phyloP scores from a whole-genome alignment of 2,113 vertebrate genomes.

The Protobothrops mucrosquamatus region DNA sequence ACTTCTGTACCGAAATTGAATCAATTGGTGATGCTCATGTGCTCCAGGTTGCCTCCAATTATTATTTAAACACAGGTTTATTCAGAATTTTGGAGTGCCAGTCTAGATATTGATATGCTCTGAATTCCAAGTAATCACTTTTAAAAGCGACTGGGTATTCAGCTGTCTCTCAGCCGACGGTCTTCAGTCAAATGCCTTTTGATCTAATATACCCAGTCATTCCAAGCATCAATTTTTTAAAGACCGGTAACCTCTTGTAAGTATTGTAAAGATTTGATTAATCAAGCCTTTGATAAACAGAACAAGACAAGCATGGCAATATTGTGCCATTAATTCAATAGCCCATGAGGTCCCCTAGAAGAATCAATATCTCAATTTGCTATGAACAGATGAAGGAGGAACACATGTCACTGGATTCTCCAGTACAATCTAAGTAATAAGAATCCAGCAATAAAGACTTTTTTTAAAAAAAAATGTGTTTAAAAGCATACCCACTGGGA shows the following conservation, averaged over 20 bases:
- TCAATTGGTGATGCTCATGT: slow-evolving; percentile 38
- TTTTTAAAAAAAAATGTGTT: neutral
- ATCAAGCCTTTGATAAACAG: slow-evolving; percentile 50
- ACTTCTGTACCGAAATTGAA: slow-evolving; percentile 33
- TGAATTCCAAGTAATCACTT: slow-evolving; percentile 39
- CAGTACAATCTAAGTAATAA: slow-evolving; percentile 30
- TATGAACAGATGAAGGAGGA: slow-evolving; percentile 8
- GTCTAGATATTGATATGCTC: slow-evolving; percentile 33
- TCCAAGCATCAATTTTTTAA: slow-evolving; percentile 39
- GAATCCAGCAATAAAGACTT: slow-evolving; percentile 31
- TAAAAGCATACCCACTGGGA: neutral
- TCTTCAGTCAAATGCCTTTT: slow-evolving; percentile 42
- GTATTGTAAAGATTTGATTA: slow-evolving; percentile 50
- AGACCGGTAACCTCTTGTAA: slow-evolving; percentile 40
- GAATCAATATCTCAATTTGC: slow-evolving; percentile 57
- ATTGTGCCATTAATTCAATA: slow-evolving; percentile 58
- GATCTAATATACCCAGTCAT: slow-evolving; percentile 23
- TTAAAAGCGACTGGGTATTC: slow-evolving; percentile 27
- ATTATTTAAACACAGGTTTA: slow-evolving; percentile 37
- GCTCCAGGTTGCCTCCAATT: slow-evolving; percentile 21
- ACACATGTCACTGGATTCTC: slow-evolving; percentile 28
- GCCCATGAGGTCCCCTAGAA: slow-evolving; percentile 42
- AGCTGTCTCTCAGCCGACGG: slow-evolving; percentile 23
- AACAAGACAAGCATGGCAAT: slow-evolving; percentile 49
- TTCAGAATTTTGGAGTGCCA: slow-evolving; percentile 40